Conservation (phyloP, 2,113 vertebrate genomes). For the Capricornis sumatraensis region DNA sequence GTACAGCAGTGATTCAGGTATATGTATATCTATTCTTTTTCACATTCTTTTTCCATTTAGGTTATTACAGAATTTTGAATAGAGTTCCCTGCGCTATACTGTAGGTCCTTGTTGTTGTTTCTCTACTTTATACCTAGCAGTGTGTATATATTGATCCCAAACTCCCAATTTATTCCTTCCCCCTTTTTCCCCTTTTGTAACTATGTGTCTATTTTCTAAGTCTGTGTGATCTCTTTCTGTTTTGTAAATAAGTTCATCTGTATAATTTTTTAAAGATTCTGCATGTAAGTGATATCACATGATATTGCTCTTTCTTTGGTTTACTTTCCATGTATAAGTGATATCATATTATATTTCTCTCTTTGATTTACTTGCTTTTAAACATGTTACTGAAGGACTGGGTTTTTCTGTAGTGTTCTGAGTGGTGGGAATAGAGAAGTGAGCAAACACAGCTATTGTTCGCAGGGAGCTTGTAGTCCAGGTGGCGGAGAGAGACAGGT, state of each 20-base stretch:
- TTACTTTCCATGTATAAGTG: neutral
- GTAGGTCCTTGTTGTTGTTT: neutral
- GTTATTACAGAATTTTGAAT: neutral
- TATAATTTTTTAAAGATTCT: neutral
- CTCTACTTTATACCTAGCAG: neutral
- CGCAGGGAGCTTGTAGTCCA: accelerated
- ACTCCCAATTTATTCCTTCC: neutral
- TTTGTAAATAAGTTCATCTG: neutral
- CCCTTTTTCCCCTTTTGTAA: neutral
- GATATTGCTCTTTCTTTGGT: neutral
- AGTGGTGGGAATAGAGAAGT: accelerated
- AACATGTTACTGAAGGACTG: neutral
- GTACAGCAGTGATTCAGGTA: neutral
- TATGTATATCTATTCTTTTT: neutral
- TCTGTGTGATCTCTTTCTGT: neutral
- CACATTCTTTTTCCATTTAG: neutral
- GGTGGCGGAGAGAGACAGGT: accelerated
- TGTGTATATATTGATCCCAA: neutral
- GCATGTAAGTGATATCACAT: neutral
- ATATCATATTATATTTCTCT: neutral
- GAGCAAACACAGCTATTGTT: accelerated
- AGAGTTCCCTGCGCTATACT: neutral
- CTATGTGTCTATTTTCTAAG: neutral
- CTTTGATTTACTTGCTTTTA: neutral
- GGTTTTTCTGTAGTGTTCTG: too few relatives aligned